Percentiles rank a stretch among this genome's conserved stretches.
phyloP scores from a whole-genome alignment of 2,113 vertebrate species.

The Montifringilla adamsi region DNA sequence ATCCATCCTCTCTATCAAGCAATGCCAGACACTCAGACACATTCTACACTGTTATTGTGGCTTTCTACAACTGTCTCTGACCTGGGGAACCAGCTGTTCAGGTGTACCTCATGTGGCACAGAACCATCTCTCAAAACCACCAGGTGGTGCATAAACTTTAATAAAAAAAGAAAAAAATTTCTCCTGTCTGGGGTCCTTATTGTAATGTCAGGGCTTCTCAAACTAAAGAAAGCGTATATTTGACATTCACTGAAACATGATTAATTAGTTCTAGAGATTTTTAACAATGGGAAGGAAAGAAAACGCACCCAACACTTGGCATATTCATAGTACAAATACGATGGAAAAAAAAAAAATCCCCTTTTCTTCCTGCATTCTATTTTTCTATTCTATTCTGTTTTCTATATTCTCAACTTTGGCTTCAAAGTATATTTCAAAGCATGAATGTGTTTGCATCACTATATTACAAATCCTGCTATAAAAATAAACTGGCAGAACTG shows the following conservation, averaged over 20 bases:
- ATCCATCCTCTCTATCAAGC: not conserved
- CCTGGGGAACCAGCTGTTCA: not conserved
- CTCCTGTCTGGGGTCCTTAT: not conserved
- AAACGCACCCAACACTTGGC: not conserved
- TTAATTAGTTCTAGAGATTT: not conserved
- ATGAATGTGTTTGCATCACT: not conserved
- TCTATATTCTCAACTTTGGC: not conserved
- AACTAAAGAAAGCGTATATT: not conserved
- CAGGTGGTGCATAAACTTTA: not conserved
- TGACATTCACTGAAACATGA: not conserved
- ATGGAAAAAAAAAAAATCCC: not conserved
- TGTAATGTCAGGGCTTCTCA: not conserved
- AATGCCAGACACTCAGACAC: not conserved
- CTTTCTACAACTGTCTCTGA: not conserved
- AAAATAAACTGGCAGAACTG: not conserved
- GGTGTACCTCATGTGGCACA: not conserved
- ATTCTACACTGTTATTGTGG: rapidly evolving
- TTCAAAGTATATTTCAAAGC: not conserved
- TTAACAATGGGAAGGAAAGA: not conserved
- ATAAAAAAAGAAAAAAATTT: not conserved
- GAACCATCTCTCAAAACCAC: not conserved
- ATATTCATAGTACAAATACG: not conserved
- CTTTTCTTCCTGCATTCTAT: not conserved
- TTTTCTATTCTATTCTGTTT: not conserved
- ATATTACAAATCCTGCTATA: not conserved